Evolutionary conservation across 2,797 vertebrate species (phyloP), one percentile per base, ranked within the genome.

Genomic region (Periophthalmus magnuspinnatus): DNA sequence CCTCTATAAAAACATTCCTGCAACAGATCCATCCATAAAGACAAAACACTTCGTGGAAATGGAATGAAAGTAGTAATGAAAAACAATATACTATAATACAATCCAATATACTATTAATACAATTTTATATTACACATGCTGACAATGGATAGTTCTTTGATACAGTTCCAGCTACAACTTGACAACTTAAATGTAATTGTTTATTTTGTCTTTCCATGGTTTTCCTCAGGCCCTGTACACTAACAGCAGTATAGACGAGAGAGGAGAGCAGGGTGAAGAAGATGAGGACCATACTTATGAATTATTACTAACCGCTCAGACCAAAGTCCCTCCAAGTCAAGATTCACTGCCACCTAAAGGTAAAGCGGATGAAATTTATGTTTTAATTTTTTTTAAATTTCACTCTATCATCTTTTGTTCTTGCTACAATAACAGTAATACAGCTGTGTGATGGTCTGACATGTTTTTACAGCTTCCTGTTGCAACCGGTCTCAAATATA

Each of bases 281-380:
- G 94, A 96, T 56, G 95, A 95, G 10, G 96, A 99, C 70, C 96
- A 99, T 88, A 96, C 96, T 0, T 99, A 99, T 0, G 97, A 99
- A 85, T 86, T 98, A 55, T 59, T 99, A 85, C 82, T 96, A 66
- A 95, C 95, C 0, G 97, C 97, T 61, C 95, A 96, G 87, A 98
- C 97, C 66, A 98, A 97, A 91, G 94, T 91, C 78, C 91, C 88
- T 0, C 64, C 79, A 7, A 80, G 77, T 0, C 82, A 82, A 32
- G 88, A 91, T 22, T 60, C 80, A 52, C 75, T 76, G 0, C 78
- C 84, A 34, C 75, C 71, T 36, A 90, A 92, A 94, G 94, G 95
- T 96, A 73, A 75, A 38, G 11, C 16, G 16, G 24, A 16, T 34
- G 6, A 62, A 5, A 34, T 19, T 58, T 55, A 28, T 28, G 28